A percentile compares a stretch with the other conserved stretches of the same genome.
Conservation (phyloP, 2,113 vertebrate species). For the rabbit (Oryctolagus cuniculus) region mOryCun1.1 NC_091432.1:30478501-30479000, state of each 20-base stretch:
- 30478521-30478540: neutral
- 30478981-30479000: neutral
- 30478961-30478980: neutral
- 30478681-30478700: neutral
- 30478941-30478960: neutral
- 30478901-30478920: neutral
- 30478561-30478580: neutral
- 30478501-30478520: neutral
- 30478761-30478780: constrained; percentile 30
- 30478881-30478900: constrained; percentile 54
- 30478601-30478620: neutral
- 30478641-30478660: neutral
- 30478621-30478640: neutral
- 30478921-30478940: constrained; percentile 9
- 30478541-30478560: neutral
- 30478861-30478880: constrained; percentile 49
- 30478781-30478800: neutral
- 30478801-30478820: neutral
- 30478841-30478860: neutral
- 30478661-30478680: neutral
- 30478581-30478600: neutral
- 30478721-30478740: neutral
- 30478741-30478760: neutral
- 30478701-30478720: neutral
- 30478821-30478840: neutral